Base-by-base conservation (phyloP, 2,888 invertebrate species). In the Lampropteryx suffumata region DNA sequence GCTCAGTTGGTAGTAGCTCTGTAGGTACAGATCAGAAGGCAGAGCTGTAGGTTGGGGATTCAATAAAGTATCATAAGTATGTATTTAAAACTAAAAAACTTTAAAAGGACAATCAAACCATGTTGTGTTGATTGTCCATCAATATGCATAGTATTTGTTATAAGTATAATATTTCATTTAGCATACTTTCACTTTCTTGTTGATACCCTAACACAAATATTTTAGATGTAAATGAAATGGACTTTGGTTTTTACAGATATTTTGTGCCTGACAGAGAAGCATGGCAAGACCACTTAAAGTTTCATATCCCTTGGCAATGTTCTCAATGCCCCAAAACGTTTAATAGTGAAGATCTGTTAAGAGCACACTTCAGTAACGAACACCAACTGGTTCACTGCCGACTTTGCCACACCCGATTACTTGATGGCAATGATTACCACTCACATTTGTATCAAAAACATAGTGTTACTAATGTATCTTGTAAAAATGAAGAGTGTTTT, bases 241-340 rank as follows among this genome's bases (percentile, higher is more conserved):
- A n/a, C n/a, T n/a, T n/a, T n/a, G n/a, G n/a, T n/a, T n/a, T n/a
- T 82, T 85, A 29, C 67, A 91, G 90, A 62, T 91, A 91, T 59
- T 85, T 90, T 70, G 82, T 90, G 10, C 68, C 79, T 28, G 82
- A 86, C 29, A 74, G 85, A 66, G 78, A 83, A 50, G 55, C 79
- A 1, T 90, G 90, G 90, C 57, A 51, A 21, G 65, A 63, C 1
- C 90, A 91, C 57, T 43, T 72, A n/a, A 73, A 77, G 39, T 89
- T 83, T 54, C 90, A 91, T 46, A 69, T 70, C 9, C 91, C 90
- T 0, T 84, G 90, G 88, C 79, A 83, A 0, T 90, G 90, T 56
- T 90, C 91, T 0, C 91, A 90, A 55, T 91, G 90, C 58, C 61
- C 74, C 5, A 72, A 80, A 35, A 80, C 73, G 34, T 90, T 85